These are phyloP conservation scores for Hippocampus mohnikei DNA, from an alignment of 2,113 vertebrate genomes.

Conservation along the genomic window DNA sequence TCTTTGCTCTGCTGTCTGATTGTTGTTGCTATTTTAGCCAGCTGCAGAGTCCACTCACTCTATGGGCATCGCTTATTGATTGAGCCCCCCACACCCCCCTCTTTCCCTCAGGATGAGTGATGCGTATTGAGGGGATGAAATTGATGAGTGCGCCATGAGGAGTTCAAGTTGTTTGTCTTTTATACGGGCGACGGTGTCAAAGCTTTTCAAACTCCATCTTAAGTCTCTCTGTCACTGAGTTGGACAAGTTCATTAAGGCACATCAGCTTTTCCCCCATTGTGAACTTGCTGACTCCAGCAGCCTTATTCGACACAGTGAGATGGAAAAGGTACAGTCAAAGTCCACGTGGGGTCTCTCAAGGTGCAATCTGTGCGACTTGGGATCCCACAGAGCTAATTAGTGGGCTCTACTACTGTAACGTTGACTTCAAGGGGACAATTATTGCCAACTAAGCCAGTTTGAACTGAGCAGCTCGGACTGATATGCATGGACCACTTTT, in stretches of 20 bases:
- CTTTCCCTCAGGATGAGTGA: slow-evolving; percentile 57
- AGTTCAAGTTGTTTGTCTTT: slow-evolving; percentile 64
- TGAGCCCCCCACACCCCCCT: slow-evolving; percentile 11
- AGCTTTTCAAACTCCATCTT: slow-evolving; percentile 54
- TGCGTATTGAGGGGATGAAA: slow-evolving; percentile 56
- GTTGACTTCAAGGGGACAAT: not conserved
- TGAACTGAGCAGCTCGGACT: not conserved
- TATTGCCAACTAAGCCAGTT: not conserved
- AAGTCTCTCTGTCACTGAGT: slow-evolving; percentile 11
- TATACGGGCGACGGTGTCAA: slow-evolving; percentile 54
- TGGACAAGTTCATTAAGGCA: slow-evolving; percentile 46
- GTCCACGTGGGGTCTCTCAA: not conserved
- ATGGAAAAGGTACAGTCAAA: not conserved
- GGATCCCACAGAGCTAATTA: not conserved
- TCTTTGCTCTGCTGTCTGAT: slow-evolving; percentile 2
- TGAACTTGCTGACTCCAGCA: not conserved
- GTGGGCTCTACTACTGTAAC: not conserved
- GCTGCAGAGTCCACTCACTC: slow-evolving; percentile 19
- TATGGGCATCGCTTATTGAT: slow-evolving; percentile 62
- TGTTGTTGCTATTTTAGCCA: not conserved
- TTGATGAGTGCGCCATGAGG: slow-evolving; percentile 62
- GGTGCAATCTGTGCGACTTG: not conserved
- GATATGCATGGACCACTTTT: no score
- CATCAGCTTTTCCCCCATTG: not conserved
- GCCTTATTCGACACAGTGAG: not conserved